Evolutionary conservation across 2,888 invertebrate species (phyloP).

Genomic region (Zele albiditarsus): DNA sequence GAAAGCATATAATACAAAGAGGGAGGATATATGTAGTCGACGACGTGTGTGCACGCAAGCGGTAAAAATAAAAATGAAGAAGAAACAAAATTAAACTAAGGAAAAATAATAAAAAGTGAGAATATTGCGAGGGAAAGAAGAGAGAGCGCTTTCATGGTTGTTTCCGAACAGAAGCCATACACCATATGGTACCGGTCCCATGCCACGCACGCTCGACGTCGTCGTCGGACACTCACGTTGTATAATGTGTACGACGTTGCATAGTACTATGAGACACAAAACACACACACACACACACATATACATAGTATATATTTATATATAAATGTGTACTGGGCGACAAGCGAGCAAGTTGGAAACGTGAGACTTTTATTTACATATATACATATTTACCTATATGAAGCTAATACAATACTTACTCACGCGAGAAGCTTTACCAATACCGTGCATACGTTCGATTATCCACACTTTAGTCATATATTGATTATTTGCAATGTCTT

Average conservation of each 20-base stretch:
- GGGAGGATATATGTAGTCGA: not conserved
- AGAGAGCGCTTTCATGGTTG: slow-evolving; percentile 51
- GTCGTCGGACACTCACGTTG: slow-evolving; percentile 39
- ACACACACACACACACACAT: slow-evolving; percentile 1
- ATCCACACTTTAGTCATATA: slow-evolving; percentile 55
- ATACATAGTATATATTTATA: not conserved
- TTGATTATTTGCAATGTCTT: slow-evolving; percentile 55
- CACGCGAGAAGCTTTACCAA: slow-evolving; percentile 58
- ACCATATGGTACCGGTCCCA: slow-evolving; percentile 49
- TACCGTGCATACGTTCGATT: slow-evolving; percentile 58
- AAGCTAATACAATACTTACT: slow-evolving; percentile 55
- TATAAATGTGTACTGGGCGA: not conserved
- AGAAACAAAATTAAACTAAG: not conserved
- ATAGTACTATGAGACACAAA: slow-evolving; percentile 20
- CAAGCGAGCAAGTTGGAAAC: slow-evolving; percentile 11
- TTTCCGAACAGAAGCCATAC: slow-evolving; percentile 69
- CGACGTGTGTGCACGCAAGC: slow-evolving; percentile 28
- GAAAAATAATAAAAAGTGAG: slow-evolving; percentile 23
- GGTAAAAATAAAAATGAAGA: slow-evolving; percentile 8
- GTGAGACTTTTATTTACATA: slow-evolving; percentile 17
- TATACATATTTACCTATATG: slow-evolving; percentile 25
- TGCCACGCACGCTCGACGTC: slow-evolving; percentile 43
- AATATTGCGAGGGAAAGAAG: slow-evolving; percentile 32
- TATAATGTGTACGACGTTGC: slow-evolving; percentile 22
- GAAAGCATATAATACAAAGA: not conserved